Base-by-base conservation (phyloP, 2,113 vertebrate genomes). In the Apus apus region DNA sequence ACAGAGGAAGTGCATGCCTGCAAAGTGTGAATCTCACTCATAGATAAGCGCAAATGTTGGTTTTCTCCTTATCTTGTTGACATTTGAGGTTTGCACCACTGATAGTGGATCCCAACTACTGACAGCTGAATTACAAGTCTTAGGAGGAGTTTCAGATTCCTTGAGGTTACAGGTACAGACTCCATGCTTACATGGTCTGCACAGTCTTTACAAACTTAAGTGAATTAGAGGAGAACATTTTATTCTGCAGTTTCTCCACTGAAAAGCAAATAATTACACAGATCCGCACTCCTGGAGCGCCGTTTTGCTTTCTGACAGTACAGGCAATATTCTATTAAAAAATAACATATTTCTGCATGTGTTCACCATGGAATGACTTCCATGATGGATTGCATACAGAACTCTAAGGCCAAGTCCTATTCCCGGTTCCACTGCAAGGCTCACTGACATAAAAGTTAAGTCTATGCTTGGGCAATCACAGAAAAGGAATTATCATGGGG, bases 271-370 rank as follows among this genome's bases (percentile, higher is more conserved):
- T 36, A 66, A 62, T 48, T 32, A 70, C 21, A 64, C 15, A 62
- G 50, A 53, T 3, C 2, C 48, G 30, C 34, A 83, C 18, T 34
- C 27, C 74, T 40, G 32, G n/a, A 82, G 45, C 0, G 0, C 30
- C 81, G 70, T 53, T 91, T 81, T 71, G 11, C 50, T 61, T 66
- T 88, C 27, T 51, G 32, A 32, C 6, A 75, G 38, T 16, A 46
- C 17, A 81, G 21, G 11, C 38, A 23, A 32, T 56, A 38, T 36
- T 81, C 46, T 57, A 15, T 21, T 51, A 50, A 82, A 85, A 67
- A 82, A 36, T 16, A 77, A n/a, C 12, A 8, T 0, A 1, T 22
- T 70, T 40, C 65, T 40, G 6, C 2, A 1, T 22, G 36, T 66
- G 15, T 25, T 80, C 60, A 40, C 56, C 51, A 11, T 9, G 16